Percentiles rank a stretch among this genome's conserved stretches.
Conservation (phyloP, 2,888 invertebrate genomes). For the Tenthredo amoena region DNA sequence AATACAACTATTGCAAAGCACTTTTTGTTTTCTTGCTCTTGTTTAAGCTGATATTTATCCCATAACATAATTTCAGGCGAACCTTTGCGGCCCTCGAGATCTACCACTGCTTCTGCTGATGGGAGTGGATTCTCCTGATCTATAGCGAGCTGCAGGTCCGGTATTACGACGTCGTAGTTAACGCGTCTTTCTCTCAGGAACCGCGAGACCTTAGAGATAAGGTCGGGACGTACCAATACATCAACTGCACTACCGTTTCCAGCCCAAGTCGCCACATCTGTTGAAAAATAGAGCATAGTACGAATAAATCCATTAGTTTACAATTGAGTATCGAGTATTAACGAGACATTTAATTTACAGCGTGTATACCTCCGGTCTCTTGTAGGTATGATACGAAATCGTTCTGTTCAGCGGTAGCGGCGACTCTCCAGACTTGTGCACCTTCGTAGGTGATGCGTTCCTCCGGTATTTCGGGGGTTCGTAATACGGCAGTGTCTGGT, state of each 20-base stretch:
- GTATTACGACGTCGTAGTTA: slow-evolving; percentile 85
- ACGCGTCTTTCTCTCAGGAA: slow-evolving; percentile 83
- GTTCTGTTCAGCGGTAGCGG: slow-evolving; percentile 79
- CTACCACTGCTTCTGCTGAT: slow-evolving; percentile 82
- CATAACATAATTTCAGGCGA: slow-evolving; percentile 49
- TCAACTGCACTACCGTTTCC: slow-evolving; percentile 84
- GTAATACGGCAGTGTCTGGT: slow-evolving; percentile 62
- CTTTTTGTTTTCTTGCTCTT: neutral
- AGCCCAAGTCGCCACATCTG: slow-evolving; percentile 85
- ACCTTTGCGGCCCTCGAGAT: slow-evolving; percentile 84
- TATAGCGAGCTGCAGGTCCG: slow-evolving; percentile 89
- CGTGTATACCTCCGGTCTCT: slow-evolving; percentile 80
- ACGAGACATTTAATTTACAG: neutral
- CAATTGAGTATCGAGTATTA: neutral
- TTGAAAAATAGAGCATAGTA: slow-evolving; percentile 20
- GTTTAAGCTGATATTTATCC: neutral
- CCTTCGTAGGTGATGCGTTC: slow-evolving; percentile 84
- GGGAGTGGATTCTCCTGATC: slow-evolving; percentile 87
- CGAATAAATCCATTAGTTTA: neutral
- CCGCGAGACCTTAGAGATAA: slow-evolving; percentile 83
- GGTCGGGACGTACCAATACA: slow-evolving; percentile 85
- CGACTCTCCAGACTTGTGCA: slow-evolving; percentile 88
- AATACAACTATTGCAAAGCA: neutral
- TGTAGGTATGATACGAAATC: slow-evolving; percentile 77
- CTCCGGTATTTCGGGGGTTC: slow-evolving; percentile 70